Base-by-base conservation (phyloP, 1,140 invertebrate species). In the Atta texana region DNA sequence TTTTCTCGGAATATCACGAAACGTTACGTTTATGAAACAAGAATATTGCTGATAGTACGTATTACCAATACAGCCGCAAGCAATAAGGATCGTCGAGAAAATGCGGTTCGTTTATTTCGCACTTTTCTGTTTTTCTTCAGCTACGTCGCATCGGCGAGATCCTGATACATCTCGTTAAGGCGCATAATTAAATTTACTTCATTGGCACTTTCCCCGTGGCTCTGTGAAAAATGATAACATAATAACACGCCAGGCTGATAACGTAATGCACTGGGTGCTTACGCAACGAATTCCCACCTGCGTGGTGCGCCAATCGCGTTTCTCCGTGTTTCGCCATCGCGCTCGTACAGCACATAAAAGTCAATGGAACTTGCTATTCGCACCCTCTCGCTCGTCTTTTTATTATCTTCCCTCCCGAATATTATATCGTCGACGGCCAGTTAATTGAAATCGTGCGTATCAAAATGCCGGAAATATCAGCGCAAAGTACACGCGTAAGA, bases 121-220 rank as follows among this genome's bases (percentile, higher is more conserved):
- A 28, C 78, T 74, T 87, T 87, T 76, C 74, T 34, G 31, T 87
- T 75, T 63, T 63, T 77, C 61, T 68, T 51, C 59, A 12, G 21
- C 66, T 21, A 14, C 14, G 31, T 63, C 39, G 39, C 49, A 51
- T 16, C 28, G 63, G 14, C 69, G 66, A 66, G 64, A 51, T 78
- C 61, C 39, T 44, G 18, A 64, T 66, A 78, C 44, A 31, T 66
- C 51, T 39, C 64, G 77, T 57, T 81, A 87, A 80, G 80, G 69
- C 49, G 8, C 66, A 24, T 81, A 81, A 81, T 81, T 71, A 88
- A 88, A 88, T 88, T 88, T 59, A 78, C 59, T 21, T n/a, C 16
- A 28, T 34, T 49, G 63, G 78, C 51, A 51, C 31, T 69, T 76
- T 85, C 74, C 69, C 31, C 31, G 24, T 53, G 28, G 57, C 53